Conservation (phyloP, 2,113 vertebrate genomes). For the Diphyllodes magnificus region DNA sequence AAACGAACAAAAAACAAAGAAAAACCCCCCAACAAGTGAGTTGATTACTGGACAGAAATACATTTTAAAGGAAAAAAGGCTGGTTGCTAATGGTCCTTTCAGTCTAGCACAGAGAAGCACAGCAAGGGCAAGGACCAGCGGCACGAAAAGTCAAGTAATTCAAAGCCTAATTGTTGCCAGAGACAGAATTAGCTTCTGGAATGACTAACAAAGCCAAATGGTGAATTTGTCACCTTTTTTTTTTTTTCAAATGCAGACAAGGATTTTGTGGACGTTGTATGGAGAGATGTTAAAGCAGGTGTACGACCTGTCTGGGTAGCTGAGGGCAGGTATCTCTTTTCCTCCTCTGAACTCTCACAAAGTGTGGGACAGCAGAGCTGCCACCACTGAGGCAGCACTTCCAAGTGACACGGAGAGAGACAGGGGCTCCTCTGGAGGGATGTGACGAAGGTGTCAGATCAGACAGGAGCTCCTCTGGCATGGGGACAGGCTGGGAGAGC, state of each 20-base stretch:
- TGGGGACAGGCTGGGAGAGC: neutral
- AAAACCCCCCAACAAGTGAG: too few species aligned
- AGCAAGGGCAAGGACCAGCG: neutral
- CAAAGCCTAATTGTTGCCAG: neutral
- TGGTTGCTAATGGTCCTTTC: neutral
- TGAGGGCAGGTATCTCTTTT: neutral
- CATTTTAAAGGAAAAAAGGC: neutral
- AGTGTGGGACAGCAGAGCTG: neutral
- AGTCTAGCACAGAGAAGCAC: neutral
- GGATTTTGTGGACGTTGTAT: neutral
- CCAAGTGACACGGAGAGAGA: rapidly evolving
- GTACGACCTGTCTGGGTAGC: too few species aligned
- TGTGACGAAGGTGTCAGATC: neutral
- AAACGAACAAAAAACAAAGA: too few species aligned
- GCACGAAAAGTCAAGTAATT: neutral
- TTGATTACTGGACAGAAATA: neutral
- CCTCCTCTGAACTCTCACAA: neutral
- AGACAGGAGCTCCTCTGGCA: neutral
- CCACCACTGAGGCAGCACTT: rapidly evolving
- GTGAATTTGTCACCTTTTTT: neutral
- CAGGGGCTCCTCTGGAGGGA: neutral
- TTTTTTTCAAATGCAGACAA: neutral
- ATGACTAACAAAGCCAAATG: neutral
- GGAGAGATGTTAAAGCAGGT: neutral
- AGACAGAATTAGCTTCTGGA: neutral